Evolutionary conservation across 2,113 vertebrate species (phyloP).

Genomic region (Acrocephalus arundinaceus): DNA sequence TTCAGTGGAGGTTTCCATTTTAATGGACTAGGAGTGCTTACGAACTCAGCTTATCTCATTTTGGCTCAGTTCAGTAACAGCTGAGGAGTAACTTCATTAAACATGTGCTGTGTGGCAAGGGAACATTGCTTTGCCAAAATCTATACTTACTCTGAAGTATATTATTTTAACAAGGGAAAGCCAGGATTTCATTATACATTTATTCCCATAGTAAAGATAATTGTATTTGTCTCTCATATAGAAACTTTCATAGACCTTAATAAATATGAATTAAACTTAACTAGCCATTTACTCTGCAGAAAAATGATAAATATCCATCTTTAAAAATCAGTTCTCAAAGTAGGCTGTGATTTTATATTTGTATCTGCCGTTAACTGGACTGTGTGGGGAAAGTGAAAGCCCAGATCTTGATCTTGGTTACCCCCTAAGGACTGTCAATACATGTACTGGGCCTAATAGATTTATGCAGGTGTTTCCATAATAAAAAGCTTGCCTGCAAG

Average conservation of each 20-base stretch:
- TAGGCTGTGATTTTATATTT: background rate
- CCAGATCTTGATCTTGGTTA: background rate
- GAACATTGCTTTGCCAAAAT: slow-evolving; percentile 20
- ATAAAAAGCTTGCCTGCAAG: background rate
- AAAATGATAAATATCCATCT: background rate
- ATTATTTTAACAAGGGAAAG: slow-evolving; percentile 23
- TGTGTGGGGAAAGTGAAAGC: background rate
- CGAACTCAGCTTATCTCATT: background rate
- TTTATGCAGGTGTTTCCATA: background rate
- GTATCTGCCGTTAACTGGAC: background rate
- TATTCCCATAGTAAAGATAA: slow-evolving; percentile 21
- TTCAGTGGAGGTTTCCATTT: slow-evolving; percentile 4
- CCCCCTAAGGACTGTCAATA: background rate
- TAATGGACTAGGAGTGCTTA: background rate
- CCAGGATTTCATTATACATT: background rate
- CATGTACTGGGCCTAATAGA: background rate
- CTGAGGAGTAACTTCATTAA: slow-evolving; percentile 43
- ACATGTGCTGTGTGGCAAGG: slow-evolving; percentile 2
- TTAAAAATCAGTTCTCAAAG: background rate
- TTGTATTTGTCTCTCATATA: background rate
- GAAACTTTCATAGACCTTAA: background rate
- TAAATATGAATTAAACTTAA: background rate
- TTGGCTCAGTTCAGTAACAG: slow-evolving; percentile 23
- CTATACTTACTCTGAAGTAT: background rate
- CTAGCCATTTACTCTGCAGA: background rate